Evolutionary conservation across 2,113 vertebrate species (phyloP).

Genomic region (Gopherus flavomarginatus): DNA sequence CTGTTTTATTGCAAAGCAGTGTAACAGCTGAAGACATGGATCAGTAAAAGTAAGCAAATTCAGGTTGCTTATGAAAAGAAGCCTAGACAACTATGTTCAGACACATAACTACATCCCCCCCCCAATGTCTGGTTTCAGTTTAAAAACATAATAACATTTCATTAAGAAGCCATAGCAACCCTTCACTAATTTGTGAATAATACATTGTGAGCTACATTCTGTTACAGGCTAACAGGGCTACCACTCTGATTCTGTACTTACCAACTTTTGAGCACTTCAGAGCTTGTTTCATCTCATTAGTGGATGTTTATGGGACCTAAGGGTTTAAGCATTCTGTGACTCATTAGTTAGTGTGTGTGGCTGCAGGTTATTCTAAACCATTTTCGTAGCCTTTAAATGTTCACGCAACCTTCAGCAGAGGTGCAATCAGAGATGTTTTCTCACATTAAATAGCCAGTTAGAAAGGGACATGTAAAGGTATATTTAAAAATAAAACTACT

Average conservation of each 20-base stretch:
- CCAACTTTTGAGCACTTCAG: conserved; percentile 57
- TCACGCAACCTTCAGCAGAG: neutral
- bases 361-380: neutral
- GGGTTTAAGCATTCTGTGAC: conserved; percentile 48
- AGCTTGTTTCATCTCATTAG: conserved; percentile 50
- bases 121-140: conserved; percentile 66
- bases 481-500: neutral
- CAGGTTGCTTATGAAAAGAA: conserved; percentile 68
- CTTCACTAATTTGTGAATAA: conserved; percentile 62
- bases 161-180: conserved; percentile 68
- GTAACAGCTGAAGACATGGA: conserved; percentile 69
- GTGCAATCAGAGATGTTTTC: neutral
- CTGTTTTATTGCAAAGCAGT: conserved; percentile 59
- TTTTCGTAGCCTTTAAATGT: conserved; percentile 26
- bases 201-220: conserved; percentile 54
- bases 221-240: neutral
- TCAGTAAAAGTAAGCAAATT: conserved; percentile 71
- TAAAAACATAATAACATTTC: conserved; percentile 68
- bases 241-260: conserved; percentile 15
- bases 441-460: neutral
- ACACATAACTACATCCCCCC: conserved; percentile 9
- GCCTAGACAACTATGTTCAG: conserved; percentile 63
- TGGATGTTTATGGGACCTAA: conserved; percentile 67
- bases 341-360: conserved; percentile 46
- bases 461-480: conserved; percentile 1